These are phyloP conservation scores for Philaethria dido DNA, from an alignment of 2,888 invertebrate species.

Conservation along the genomic window DNA sequence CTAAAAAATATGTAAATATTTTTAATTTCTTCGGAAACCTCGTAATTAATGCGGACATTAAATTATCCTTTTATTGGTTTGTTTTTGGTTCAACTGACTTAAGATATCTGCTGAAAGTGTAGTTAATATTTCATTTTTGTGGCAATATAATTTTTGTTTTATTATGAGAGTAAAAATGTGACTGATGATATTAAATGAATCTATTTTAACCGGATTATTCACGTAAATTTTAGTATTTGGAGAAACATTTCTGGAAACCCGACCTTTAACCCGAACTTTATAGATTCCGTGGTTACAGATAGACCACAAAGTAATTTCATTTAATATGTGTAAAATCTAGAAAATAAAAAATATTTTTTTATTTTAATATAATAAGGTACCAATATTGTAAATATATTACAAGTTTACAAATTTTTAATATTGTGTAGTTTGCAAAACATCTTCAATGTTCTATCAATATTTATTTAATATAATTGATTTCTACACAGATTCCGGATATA, in stretches of 20 bases:
- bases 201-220: too few species aligned
- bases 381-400: too few species aligned
- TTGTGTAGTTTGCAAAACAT: neutral
- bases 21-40: neutral
- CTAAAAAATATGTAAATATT: neutral
- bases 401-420: too few species aligned
- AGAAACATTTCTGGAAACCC: too few species aligned
- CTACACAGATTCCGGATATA: conserved; percentile 86
- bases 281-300: too few species aligned
- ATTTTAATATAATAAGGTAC: too few species aligned
- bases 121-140: neutral
- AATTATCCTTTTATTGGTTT: neutral
- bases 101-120: neutral
- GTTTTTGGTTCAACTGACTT: neutral
- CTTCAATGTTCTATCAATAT: neutral
- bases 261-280: too few species aligned
- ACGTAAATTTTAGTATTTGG: too few species aligned
- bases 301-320: too few species aligned
- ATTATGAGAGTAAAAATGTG: neutral
- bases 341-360: too few species aligned
- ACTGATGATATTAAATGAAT: neutral
- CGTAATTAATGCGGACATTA: neutral
- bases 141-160: neutral
- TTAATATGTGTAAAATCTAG: too few species aligned
- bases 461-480: conserved; percentile 5